Evolutionary conservation across 2,113 vertebrate genomes (phyloP), one percentile per base, ranked within the genome.

Genomic region (Merops nubicus): DNA sequence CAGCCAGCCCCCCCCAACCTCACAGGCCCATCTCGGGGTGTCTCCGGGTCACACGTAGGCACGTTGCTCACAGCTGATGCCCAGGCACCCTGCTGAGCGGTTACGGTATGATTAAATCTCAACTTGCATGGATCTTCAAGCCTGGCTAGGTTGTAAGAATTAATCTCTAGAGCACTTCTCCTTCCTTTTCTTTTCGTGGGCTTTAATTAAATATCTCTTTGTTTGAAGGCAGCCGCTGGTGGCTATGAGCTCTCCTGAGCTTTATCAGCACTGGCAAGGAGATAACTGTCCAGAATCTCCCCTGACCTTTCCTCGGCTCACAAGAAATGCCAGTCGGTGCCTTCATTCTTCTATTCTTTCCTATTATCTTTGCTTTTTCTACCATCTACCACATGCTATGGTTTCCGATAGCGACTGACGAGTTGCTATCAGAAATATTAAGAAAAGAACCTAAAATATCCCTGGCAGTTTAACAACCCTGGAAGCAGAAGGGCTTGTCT

Each of bases 261-360:
- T 97, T 97, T 94, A 97, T 97, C 98, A 97, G 96, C 53, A 51
- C 91, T 78, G 56, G 93, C 89, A 62, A 95, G 94, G 97, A 97
- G 98, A 98, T 97, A 97, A 98, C 95, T 97, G 98, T 96, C 96
- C 97, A 96, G 96, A 93, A 86, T 96, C 97, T 97, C 74, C 15
- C 93, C 97, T 97, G 96, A 50, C 96, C 97, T 97, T 82, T 85
- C 93, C 95, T 86, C 38, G 2, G 91, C 89, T 80, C 95, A 73
- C 77, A 22, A 95, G 91, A 94, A 93, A 85, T 74, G 60, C 91
- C 95, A 79, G 56, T 83, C 72, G 23, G 91, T 95, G 95, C 5
- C 93, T 96, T 93, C 77, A 2, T 73, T 88, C 93, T 69, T 92
- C 91, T 68, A 17, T 94, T 93, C 96, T 96, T 93, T 70, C 57